phyloP scores from a whole-genome alignment of 2,888 invertebrate species.

The Drosophila histrio region DNA sequence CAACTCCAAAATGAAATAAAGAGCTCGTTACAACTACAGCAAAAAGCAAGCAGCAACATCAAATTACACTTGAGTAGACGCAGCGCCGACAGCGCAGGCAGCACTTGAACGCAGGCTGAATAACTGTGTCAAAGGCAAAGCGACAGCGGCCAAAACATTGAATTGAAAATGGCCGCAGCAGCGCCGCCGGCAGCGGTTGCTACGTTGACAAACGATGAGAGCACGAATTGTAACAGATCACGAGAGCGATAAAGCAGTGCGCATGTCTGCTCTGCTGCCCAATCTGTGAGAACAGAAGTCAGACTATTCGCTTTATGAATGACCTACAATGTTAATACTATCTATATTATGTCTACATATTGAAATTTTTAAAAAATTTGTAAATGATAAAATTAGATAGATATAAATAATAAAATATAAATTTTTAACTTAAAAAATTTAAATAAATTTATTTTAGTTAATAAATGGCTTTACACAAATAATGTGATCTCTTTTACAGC shows the following conservation, averaged over 20 bases:
- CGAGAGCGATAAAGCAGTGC: constrained; percentile 15
- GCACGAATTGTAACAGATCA: constrained; percentile 7
- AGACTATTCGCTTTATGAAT: not conserved
- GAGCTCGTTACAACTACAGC: constrained; percentile 21
- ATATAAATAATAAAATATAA: no score
- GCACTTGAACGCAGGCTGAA: constrained; percentile 46
- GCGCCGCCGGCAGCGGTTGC: constrained; percentile 40
- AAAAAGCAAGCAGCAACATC: constrained; percentile 15
- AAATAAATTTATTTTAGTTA: no score
- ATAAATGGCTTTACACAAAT: not conserved
- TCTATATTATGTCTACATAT: no score
- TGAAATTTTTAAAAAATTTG: no score
- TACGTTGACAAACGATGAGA: constrained; percentile 4
- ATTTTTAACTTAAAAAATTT: no score
- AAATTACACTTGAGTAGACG: constrained; percentile 32
- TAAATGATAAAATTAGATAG: no score
- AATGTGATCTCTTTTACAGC: not conserved
- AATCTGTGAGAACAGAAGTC: not conserved
- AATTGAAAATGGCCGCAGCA: constrained; percentile 68
- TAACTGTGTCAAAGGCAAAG: constrained; percentile 74
- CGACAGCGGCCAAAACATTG: constrained; percentile 48
- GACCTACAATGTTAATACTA: constrained; percentile 12
- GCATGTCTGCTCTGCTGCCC: constrained; percentile 22
- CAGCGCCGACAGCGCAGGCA: constrained; percentile 5
- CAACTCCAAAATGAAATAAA: constrained; percentile 60